Base-by-base conservation (phyloP, 2,113 vertebrate genomes). In the Mobula hypostoma region DNA sequence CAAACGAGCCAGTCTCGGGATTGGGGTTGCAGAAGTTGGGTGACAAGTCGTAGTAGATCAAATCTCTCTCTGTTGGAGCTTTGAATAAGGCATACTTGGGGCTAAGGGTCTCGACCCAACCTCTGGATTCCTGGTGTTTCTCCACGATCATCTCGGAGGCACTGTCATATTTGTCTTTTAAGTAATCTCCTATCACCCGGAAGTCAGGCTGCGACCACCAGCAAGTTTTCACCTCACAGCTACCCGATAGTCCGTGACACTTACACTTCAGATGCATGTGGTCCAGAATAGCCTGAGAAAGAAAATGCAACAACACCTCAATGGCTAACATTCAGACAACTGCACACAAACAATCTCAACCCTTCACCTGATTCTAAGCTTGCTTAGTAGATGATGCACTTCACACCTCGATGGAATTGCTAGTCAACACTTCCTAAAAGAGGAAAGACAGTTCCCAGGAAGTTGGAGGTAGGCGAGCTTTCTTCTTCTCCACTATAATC, bases 171-270 rank as follows among this genome's bases (percentile, higher is more conserved):
- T 98, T 98, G 96, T 98, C 97, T 95, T 98, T 98, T 94, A 98
- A 96, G 95, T 97, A 97, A 96, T 98, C 97, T 0, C 97, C 97
- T 0, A 98, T 96, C 94, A 96, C 96, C 48, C 97, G 96, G 95
- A 98, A 98, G 95, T 97, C 97, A 0, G 97, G 97, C 95, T 98
- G 97, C 4, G 97, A 97, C 97, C 97, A 97, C 97, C 97, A 98
- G 95, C 97, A 98, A 1, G 97, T 98, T 95, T 98, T 98, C 94
- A 98, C 97, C 77, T 98, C 97, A 0, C 97, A 98, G 96, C 97
- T 98, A 76, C 97, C 97, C 0, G 97, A 98, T 80, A 98, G 95
- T 40, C 97, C 97, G 0, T 98, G 97, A 63, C 97, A 98, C 94
- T 98, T 98, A 95, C 97, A 98, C 94, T 98, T 98, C 29, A 97